These are phyloP conservation scores for Clistopyga incitator DNA, from an alignment of 2,888 invertebrate species.

Conservation along the genomic window DNA sequence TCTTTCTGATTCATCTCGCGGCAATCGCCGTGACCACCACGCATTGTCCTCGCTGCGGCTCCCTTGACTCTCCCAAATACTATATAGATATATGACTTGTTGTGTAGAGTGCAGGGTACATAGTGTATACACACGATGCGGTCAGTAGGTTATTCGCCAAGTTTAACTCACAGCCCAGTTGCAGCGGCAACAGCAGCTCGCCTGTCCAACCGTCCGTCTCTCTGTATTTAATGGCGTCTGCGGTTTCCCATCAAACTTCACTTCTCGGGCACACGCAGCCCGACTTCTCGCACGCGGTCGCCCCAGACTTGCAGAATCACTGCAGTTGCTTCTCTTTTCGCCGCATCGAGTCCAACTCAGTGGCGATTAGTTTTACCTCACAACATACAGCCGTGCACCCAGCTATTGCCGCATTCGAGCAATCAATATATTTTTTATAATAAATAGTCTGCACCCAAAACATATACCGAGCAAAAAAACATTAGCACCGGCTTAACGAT, in stretches of 20 bases:
- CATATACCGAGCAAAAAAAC: constrained; percentile 5
- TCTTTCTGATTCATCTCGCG: constrained; percentile 65
- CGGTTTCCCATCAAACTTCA: constrained; percentile 78
- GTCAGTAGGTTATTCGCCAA: constrained; percentile 78
- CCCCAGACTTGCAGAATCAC: constrained; percentile 3
- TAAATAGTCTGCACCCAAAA: constrained; percentile 10
- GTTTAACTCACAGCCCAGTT: constrained; percentile 61
- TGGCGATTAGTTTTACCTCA: constrained; percentile 20
- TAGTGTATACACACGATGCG: constrained; percentile 66
- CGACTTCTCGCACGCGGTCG: constrained; percentile 69
- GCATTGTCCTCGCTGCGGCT: constrained; percentile 72
- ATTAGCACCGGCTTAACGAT: neutral
- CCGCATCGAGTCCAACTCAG: constrained; percentile 33
- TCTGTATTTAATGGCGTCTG: constrained; percentile 77
- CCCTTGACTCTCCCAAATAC: constrained; percentile 28
- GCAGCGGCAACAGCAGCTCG: constrained; percentile 40
- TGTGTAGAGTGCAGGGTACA: neutral
- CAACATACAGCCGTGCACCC: neutral
- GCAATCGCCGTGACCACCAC: constrained; percentile 59
- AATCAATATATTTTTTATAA: constrained; percentile 12
- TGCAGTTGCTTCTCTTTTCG: constrained; percentile 30
- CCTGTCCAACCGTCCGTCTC: constrained; percentile 34
- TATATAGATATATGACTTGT: constrained; percentile 8
- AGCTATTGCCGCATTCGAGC: neutral
- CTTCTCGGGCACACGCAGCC: constrained; percentile 41